Percentiles rank a stretch among this genome's conserved stretches.
phyloP scores from a whole-genome alignment of 64 coral and sea anemone genomes.

The Dendrophyllia cribrosa region DNA sequence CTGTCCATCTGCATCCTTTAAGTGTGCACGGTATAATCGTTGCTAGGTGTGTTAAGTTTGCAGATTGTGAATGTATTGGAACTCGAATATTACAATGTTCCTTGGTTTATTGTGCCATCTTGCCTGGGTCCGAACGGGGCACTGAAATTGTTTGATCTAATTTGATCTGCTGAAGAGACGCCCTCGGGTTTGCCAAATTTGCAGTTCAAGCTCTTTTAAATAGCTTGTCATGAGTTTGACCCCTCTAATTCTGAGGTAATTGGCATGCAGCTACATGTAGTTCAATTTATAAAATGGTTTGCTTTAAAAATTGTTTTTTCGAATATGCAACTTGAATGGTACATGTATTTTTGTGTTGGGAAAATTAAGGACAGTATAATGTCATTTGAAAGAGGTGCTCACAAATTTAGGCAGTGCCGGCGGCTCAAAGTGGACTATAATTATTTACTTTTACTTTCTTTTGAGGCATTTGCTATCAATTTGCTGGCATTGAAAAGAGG shows the following conservation, averaged over 20 bases:
- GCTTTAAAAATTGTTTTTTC: background rate
- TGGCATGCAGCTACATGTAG: background rate
- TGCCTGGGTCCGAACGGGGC: background rate
- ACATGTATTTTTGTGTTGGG: background rate
- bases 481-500: too few species aligned
- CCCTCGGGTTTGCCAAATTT: background rate
- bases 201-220: background rate
- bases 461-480: too few species aligned
- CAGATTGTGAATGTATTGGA: background rate
- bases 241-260: background rate
- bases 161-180: background rate
- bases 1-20: background rate
- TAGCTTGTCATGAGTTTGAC: background rate
- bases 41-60: background rate
- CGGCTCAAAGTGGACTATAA: background rate
- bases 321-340: background rate
- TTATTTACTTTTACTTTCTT: background rate
- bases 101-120: background rate
- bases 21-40: background rate
- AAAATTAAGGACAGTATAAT: background rate
- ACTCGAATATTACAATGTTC: background rate
- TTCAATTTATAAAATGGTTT: background rate
- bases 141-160: background rate
- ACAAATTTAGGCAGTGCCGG: background rate
- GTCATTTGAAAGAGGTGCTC: background rate